Conservation (phyloP, 2,797 vertebrate genomes). For the Oreortyx pictus region DNA sequence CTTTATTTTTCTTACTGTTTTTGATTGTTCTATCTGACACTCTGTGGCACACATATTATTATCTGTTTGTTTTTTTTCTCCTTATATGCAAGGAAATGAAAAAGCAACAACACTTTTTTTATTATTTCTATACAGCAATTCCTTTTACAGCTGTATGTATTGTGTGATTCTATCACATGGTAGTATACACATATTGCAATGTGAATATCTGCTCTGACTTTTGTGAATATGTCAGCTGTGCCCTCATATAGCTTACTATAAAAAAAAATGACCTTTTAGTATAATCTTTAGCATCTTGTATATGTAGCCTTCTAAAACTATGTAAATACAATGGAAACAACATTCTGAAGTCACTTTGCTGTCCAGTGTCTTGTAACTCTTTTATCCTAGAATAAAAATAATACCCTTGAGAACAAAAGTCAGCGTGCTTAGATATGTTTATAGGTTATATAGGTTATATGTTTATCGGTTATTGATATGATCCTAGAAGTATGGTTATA, state of each 20-base stretch:
- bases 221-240: neutral
- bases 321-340: constrained; percentile 22
- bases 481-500: neutral
- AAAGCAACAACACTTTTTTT: neutral
- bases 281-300: neutral
- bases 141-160: neutral
- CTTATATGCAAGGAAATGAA: neutral
- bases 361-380: neutral
- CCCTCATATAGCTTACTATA: neutral
- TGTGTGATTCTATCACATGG: neutral
- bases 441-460: neutral
- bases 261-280: neutral
- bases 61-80: neutral
- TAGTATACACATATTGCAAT: neutral
- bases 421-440: neutral
- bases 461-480: neutral
- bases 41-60: neutral
- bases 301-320: neutral
- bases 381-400: neutral
- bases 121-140: neutral
- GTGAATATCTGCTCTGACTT: neutral
- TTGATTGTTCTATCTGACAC: neutral
- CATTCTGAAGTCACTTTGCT: constrained; percentile 18
- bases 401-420: neutral
- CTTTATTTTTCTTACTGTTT: neutral